Evolutionary conservation across 2,888 invertebrate genomes (phyloP), one percentile per base, ranked within the genome.

Genomic region (Crocallis elinguaria): DNA sequence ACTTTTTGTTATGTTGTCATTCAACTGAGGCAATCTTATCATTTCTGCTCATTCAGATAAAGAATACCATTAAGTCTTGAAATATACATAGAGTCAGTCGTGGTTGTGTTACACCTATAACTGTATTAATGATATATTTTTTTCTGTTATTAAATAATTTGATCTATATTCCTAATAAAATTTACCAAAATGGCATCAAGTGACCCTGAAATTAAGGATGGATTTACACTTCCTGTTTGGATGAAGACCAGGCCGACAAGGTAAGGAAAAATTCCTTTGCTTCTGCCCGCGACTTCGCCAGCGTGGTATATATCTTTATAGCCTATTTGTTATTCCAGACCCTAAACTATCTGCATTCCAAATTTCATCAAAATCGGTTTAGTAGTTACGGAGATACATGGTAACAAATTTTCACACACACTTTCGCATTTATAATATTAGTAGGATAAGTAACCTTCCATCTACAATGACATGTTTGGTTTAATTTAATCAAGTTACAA

Each of bases 191-290:
- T 91, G 91, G 85, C 90, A 60, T 84, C 93, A 59, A 90, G 91
- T 72, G 93, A 93, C 71, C 92, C 93, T 41, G 93, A 93, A 76
- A 76, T 94, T 62, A 92, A 92, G 62, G 92, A 94, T 71, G 94
- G 93, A 67, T 92, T 95, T 62, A 93, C 93, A 38, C 82, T 95
- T 57, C 95, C 95, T 1, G 93, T 94, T 71, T 96, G 95, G 95
- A 95, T 95, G 94, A 95, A 94, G 82, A 92, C 89, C 45, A 94
- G 92, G 84, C 93, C 94, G 63, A 86, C 81, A 49, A 93, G 93
- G 91, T 91, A 62, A 49, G 83, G 85, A 50, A 19, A 14, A 13
- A 29, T 12, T 1, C 11, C 4, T 29, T n/a, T 12, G 9, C 19
- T n/a, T n/a, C n/a, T n/a, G n/a, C n/a, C n/a, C n/a, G n/a, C n/a